phyloP scores from a whole-genome alignment of 1,140 invertebrate species.

The Leptopilina clavipes region DNA sequence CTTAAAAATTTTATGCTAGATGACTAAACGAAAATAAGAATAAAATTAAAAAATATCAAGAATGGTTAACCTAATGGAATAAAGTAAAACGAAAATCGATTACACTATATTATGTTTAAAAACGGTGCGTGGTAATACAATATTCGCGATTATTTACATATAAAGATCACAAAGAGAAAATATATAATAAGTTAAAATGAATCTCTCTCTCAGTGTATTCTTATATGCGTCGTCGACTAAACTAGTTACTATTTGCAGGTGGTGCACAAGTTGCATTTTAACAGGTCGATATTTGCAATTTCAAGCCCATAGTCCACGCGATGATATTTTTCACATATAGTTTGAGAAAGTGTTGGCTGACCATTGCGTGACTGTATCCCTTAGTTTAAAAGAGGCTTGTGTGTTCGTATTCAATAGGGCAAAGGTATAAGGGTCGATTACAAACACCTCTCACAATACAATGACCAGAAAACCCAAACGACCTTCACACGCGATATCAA shows the following conservation, averaged over 20 bases:
- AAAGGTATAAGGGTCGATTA: not conserved
- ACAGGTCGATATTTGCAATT: conserved; percentile 19
- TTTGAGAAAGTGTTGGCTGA: conserved; percentile 37
- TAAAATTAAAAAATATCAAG: too few species aligned
- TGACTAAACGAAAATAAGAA: too few species aligned
- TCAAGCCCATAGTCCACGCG: not conserved
- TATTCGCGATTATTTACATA: not conserved
- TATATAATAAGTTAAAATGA: not conserved
- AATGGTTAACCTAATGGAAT: too few species aligned
- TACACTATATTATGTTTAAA: too few species aligned
- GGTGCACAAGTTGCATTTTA: conserved; percentile 3
- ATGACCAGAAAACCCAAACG: not conserved
- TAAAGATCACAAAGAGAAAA: not conserved
- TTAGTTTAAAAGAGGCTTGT: conserved; percentile 8
- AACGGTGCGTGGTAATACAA: not conserved
- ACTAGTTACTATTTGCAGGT: conserved; percentile 14
- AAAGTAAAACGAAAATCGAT: too few species aligned
- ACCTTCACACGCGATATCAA: conserved; percentile 10
- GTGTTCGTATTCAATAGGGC: not conserved
- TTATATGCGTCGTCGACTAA: conserved; percentile 4
- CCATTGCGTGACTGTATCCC: conserved; percentile 53
- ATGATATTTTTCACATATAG: conserved; percentile 5
- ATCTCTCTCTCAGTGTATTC: not conserved
- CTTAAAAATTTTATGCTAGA: too few species aligned
- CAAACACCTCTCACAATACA: not conserved